A percentile compares a stretch with the other conserved stretches of the same genome.
These are phyloP conservation scores for Pemphigus obesinymphae DNA, from an alignment of 1,140 invertebrate genomes.

Conservation along the genomic window DNA sequence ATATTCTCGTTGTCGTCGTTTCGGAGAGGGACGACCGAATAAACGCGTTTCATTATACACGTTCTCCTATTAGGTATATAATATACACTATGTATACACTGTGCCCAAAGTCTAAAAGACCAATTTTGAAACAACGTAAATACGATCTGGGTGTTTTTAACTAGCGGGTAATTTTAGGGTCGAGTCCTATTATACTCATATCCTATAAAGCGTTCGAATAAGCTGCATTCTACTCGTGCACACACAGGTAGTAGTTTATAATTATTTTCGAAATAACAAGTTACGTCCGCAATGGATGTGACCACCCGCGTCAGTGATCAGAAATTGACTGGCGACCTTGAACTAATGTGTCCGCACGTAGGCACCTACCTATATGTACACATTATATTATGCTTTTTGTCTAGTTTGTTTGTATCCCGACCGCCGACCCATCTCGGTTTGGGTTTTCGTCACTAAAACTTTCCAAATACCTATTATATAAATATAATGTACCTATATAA, in stretches of 20 bases:
- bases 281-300: conserved; percentile 3
- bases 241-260: background rate
- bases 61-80: too few species aligned
- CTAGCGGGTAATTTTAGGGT: conserved; percentile 22
- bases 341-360: background rate
- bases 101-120: background rate
- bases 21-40: background rate
- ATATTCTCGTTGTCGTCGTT: background rate
- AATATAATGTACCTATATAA: too few species aligned
- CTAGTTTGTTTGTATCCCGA: background rate
- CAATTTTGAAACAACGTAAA: background rate
- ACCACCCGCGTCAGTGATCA: conserved; percentile 33
- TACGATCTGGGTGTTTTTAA: background rate
- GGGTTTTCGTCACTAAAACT: too few species aligned
- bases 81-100: too few species aligned
- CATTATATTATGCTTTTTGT: background rate
- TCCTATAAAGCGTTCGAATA: background rate
- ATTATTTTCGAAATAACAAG: conserved; percentile 33
- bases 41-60: background rate
- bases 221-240: background rate
- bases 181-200: too few species aligned
- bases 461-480: too few species aligned
- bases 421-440: background rate
- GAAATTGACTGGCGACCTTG: conserved; percentile 5
- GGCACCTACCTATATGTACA: background rate